Evolutionary conservation across 2,113 vertebrate species (phyloP).

Genomic region (Pantherophis guttatus): DNA sequence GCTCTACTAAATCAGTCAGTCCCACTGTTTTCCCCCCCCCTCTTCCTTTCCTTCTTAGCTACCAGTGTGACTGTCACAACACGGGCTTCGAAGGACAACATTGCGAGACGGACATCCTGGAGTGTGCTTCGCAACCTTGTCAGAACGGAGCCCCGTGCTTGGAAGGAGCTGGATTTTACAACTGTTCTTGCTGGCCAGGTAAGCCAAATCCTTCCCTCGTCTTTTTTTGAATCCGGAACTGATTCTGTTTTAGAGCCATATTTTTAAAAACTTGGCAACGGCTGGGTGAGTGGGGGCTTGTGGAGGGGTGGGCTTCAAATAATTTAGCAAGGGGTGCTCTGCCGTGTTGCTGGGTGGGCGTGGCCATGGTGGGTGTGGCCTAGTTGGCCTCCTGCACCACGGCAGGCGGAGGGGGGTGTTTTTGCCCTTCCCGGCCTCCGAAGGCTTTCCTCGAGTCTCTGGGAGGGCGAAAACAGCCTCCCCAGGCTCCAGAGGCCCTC

Average conservation of each 20-base stretch:
- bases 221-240: rapidly evolving
- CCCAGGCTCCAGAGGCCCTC: too few species aligned
- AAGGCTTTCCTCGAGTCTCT: too few species aligned
- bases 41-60: constrained; percentile 65
- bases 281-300: too few species aligned
- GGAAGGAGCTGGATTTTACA: constrained; percentile 80
- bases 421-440: too few species aligned
- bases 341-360: too few species aligned
- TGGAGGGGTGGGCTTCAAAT: background rate
- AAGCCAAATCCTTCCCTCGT: constrained; percentile 17
- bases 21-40: background rate
- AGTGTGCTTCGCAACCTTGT: constrained; percentile 90
- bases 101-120: constrained; percentile 86
- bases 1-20: background rate
- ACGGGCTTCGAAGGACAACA: constrained; percentile 81
- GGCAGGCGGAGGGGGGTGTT: too few species aligned
- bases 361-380: too few species aligned
- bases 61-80: constrained; percentile 80
- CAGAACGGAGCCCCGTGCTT: constrained; percentile 78
- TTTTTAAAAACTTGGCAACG: background rate
- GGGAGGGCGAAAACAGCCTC: too few species aligned
- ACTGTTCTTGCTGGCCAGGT: constrained; percentile 91
- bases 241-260: too few species aligned
- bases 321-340: too few species aligned
- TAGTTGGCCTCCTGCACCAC: too few species aligned